Conservation (phyloP, 2,797 vertebrate genomes). For the Lophotriccus pileatus region DNA sequence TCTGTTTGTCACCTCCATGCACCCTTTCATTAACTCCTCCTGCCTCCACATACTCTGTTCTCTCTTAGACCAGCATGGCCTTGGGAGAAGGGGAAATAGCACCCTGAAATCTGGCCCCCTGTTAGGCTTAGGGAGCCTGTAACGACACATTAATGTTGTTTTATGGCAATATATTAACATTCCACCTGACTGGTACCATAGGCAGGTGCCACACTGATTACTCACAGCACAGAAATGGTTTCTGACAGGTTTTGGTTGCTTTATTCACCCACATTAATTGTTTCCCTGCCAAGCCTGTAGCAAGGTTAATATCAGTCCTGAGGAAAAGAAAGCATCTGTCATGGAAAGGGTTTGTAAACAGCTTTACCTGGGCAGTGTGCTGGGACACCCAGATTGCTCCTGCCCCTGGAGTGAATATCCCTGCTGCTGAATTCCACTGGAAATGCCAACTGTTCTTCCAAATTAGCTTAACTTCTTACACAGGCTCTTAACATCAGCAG, state of each 20-base stretch:
- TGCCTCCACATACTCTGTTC: neutral
- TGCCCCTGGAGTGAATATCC: neutral
- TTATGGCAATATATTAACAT: neutral
- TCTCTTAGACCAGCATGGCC: neutral
- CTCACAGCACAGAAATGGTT: neutral
- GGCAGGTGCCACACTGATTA: neutral
- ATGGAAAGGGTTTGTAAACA: neutral
- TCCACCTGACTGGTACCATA: neutral
- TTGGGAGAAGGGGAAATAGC: rapidly evolving
- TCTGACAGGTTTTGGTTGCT: neutral
- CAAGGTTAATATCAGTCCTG: neutral
- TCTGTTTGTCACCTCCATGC: neutral
- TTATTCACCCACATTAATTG: neutral
- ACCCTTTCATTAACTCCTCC: neutral
- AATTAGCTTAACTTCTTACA: neutral
- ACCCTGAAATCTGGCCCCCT: neutral
- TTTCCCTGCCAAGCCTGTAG: neutral
- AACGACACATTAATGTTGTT: neutral
- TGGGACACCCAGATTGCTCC: neutral
- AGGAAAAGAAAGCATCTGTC: neutral
- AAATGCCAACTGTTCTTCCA: neutral
- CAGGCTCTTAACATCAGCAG: neutral
- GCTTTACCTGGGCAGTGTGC: neutral
- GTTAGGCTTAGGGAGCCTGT: rapidly evolving
- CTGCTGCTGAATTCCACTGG: neutral